Evolutionary conservation across 2,113 vertebrate species (phyloP), one percentile per base, ranked within the genome.

Genomic region (Oryzias celebensis): DNA sequence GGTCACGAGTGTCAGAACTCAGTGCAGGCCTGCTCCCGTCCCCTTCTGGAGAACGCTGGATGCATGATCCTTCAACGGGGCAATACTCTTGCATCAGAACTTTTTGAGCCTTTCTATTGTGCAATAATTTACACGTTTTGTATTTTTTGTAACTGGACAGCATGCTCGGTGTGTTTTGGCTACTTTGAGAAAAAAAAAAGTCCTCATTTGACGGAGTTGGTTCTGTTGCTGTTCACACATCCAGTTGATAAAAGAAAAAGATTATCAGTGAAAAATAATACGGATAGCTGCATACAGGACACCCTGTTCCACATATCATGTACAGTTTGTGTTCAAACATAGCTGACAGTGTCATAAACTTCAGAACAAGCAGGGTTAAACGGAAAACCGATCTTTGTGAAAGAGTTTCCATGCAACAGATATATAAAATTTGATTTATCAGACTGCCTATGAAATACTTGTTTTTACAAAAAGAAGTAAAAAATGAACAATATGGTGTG

Each of bases 61-160:
- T 94, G 95, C 95, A 96, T 95, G 94, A 94, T 95, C 92, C 94
- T 92, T 93, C 91, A 93, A 78, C 91, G 93, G 93, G 95, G 95
- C 93, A 94, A 96, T 96, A 95, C 93, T 92, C 90, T 93, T 94
- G 94, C 95, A 96, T 95, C 93, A 93, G 93, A 96, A 96, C 94
- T 84, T 94, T 95, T 96, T 95, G 95, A 98, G 96, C 96, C 96
- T 98, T 96, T 97, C 95, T 98, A 94, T 97, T 98, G 96, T 98
- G 96, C 96, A 98, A 98, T 98, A 98, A 98, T 97, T 96, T 95
- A 94, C 95, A 95, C 94, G 94, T 96, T 96, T 95, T 98, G 93
- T 98, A 96, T 95, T 94, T 96, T 96, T 91, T 91, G 88, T 90
- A 90, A 93, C 92, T 95, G 93, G 93, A 94, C 94, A 94, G 94